Conservation (phyloP, 2,888 invertebrate genomes). For the Oeneis ivallda region DNA sequence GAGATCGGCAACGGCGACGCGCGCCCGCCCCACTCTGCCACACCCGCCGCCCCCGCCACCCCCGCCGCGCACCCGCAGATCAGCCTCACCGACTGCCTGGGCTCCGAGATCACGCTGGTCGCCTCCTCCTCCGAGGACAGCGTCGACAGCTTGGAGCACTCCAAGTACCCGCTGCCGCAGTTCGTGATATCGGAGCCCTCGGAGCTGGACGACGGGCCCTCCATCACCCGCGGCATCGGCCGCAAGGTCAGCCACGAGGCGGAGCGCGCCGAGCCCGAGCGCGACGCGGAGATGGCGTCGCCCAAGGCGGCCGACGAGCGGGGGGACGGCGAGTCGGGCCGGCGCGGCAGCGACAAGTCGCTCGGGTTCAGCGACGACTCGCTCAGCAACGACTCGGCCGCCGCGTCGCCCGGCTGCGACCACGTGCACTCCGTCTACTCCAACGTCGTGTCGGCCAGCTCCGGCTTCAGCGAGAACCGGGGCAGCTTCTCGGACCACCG, state of each 20-base stretch:
- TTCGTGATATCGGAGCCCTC: conserved; percentile 88
- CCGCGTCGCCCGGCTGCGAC: conserved; percentile 80
- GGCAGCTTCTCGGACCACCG: conserved; percentile 75
- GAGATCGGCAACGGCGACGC: conserved; percentile 74
- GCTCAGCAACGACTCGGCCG: conserved; percentile 84
- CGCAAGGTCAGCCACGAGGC: conserved; percentile 85
- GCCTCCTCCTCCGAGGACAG: conserved; percentile 89
- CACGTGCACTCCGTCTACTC: conserved; percentile 75
- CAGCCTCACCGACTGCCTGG: conserved; percentile 94
- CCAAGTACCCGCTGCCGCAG: conserved; percentile 77
- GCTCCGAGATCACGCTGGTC: conserved; percentile 90
- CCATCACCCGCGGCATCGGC: conserved; percentile 90
- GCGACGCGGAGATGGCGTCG: conserved; percentile 68
- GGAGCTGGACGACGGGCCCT: conserved; percentile 86
- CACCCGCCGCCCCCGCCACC: conserved; percentile 53
- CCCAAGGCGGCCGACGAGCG: conserved; percentile 59
- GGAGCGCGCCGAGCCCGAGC: conserved; percentile 57
- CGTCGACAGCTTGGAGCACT: conserved; percentile 85
- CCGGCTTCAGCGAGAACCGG: conserved; percentile 82
- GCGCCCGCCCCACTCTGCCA: conserved; percentile 51
- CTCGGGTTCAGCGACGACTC: conserved; percentile 88
- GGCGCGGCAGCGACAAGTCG: conserved; percentile 86
- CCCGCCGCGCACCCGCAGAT: conserved; percentile 88
- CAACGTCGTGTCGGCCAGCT: conserved; percentile 80
- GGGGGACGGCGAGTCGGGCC: conserved; percentile 61